Evolutionary conservation across 2,888 invertebrate species (phyloP).

Genomic region (Arrhopalites spinosus): DNA sequence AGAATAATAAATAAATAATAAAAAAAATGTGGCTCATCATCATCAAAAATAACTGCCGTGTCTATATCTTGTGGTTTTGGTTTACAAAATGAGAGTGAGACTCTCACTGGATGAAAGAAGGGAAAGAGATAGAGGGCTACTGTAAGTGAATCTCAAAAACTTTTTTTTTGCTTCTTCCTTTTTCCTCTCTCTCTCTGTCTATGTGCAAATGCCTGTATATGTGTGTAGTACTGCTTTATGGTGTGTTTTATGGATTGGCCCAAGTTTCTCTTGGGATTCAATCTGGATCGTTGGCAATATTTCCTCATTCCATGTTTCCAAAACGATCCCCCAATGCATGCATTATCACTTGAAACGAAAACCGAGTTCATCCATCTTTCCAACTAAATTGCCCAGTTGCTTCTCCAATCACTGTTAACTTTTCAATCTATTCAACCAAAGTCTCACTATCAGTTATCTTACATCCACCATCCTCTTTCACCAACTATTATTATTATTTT

Average conservation of each 20-base stretch:
- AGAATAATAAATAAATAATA: conserved; percentile 4
- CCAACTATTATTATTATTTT: not conserved
- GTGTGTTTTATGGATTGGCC: conserved; percentile 33
- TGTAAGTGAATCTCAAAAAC: conserved; percentile 33
- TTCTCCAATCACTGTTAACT: conserved; percentile 28
- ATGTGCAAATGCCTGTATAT: too few species aligned
- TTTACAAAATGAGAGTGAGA: not conserved
- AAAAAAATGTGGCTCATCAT: not conserved
- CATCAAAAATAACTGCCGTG: not conserved
- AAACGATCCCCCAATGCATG: conserved; percentile 46
- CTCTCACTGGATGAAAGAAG: too few species aligned
- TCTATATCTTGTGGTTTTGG: not conserved
- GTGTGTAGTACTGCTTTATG: not conserved
- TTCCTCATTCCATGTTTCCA: conserved; percentile 45
- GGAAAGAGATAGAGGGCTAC: not conserved
- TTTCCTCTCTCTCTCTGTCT: conserved; percentile 5
- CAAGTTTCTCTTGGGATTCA: conserved; percentile 27
- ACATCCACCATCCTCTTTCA: conserved; percentile 6
- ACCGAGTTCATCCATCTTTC: conserved; percentile 43
- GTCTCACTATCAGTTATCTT: not conserved
- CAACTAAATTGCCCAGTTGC: conserved; percentile 40
- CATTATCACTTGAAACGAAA: conserved; percentile 43
- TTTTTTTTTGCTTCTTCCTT: too few species aligned
- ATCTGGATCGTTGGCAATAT: conserved; percentile 40
- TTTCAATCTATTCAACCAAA: conserved; percentile 25